A percentile compares a stretch with the other conserved stretches of the same genome.
Evolutionary conservation across 2,888 invertebrate genomes (phyloP).

Genomic region (Terebella lapidaria): DNA sequence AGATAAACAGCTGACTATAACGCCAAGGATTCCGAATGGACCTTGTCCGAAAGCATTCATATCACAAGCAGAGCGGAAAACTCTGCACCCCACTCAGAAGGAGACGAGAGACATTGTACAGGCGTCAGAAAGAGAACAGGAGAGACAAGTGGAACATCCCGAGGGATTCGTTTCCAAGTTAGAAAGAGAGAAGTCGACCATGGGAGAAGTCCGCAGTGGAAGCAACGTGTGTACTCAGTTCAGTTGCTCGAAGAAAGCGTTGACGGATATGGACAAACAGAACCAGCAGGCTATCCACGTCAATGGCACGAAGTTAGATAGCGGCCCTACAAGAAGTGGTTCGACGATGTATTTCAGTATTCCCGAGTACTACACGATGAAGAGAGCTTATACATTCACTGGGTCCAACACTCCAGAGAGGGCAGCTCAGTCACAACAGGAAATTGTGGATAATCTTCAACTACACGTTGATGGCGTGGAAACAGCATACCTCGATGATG

Average conservation of each 20-base stretch:
- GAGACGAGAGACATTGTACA: not conserved
- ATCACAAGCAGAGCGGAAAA: not conserved
- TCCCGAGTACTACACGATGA: not conserved
- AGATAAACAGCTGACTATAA: not conserved
- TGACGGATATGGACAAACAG: slow-evolving; percentile 5
- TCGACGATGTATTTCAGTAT: not conserved
- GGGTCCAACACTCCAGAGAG: not conserved
- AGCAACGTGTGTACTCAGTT: not conserved
- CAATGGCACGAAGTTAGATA: not conserved
- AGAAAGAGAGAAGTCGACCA: slow-evolving; percentile 11
- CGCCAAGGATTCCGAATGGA: not conserved
- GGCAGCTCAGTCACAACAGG: not conserved
- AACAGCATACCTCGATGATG: slow-evolving; percentile 11
- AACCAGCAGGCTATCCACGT: not conserved
- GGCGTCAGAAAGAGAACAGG: not conserved
- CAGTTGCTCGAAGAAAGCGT: not conserved
- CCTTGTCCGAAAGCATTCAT: not conserved
- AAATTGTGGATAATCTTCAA: not conserved
- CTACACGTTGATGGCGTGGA: not conserved
- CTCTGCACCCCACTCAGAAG: not conserved
- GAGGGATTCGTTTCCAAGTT: slow-evolving; percentile 6
- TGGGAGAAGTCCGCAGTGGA: slow-evolving; percentile 5
- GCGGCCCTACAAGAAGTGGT: not conserved
- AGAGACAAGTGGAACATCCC: not conserved
- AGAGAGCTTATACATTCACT: not conserved